phyloP scores from a whole-genome alignment of 2,888 invertebrate species.

The Amiota communis region DNA sequence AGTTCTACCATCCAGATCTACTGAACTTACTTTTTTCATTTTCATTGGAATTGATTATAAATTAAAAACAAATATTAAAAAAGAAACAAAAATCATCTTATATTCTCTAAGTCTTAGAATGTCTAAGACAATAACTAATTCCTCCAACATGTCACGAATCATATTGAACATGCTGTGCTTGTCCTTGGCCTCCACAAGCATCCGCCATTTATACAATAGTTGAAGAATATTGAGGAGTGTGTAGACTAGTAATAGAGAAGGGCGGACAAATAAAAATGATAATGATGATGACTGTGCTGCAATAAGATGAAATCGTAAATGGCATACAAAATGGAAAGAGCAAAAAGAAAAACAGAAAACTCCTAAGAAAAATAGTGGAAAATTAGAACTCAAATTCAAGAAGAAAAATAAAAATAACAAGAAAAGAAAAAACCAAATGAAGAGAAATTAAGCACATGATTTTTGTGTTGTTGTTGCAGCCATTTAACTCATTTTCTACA shows the following conservation, averaged over 20 bases:
- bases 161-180: slow-evolving; percentile 67
- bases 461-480: slow-evolving; percentile 47
- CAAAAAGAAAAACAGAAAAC: neutral
- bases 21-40: no score
- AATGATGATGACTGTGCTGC: slow-evolving; percentile 19
- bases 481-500: slow-evolving; percentile 71
- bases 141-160: slow-evolving; percentile 70
- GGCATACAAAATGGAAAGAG: neutral
- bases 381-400: slow-evolving; percentile 29
- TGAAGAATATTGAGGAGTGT: slow-evolving; percentile 54
- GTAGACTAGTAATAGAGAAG: neutral
- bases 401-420: slow-evolving; percentile 39
- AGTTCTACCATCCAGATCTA: no score
- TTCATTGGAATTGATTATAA: no score
- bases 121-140: slow-evolving; percentile 52
- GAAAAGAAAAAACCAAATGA: neutral
- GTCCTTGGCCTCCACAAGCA: neutral
- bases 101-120: no score
- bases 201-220: slow-evolving; percentile 47
- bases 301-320: slow-evolving; percentile 14
- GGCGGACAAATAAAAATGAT: slow-evolving; percentile 18
- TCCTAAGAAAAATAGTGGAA: slow-evolving; percentile 15
- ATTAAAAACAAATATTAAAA: no score
- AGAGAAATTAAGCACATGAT: slow-evolving; percentile 59
- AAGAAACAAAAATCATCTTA: no score